Evolutionary conservation across 2,797 vertebrate species (phyloP), one percentile per base, ranked within the genome.

Genomic region (Nasua narica): DNA sequence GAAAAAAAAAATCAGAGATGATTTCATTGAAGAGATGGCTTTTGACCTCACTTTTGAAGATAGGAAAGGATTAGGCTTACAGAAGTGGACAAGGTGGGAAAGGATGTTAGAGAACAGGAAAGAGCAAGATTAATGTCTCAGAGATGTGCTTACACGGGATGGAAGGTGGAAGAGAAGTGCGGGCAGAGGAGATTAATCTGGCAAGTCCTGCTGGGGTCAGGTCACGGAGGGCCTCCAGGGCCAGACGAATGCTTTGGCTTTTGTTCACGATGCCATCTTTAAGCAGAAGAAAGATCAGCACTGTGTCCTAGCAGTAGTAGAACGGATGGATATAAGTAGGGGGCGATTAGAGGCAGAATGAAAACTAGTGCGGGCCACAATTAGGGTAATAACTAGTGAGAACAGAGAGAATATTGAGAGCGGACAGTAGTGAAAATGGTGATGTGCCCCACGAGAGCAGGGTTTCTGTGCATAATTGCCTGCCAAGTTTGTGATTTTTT

Each of bases 1-100:
- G n/a, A 60, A 79, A 90, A n/a, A n/a, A 91, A 77, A 84, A 23
- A 23, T 60, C 87, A 96, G 54, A 93, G 60, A 23, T 93, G 37
- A 69, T 60, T 77, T 77, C 25, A 82, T 67, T 29, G 65, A 92
- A 58, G 48, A 78, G 77, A 43, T 50, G 77, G 19, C 35, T 89
- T 95, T 95, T 94, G 74, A 92, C 12, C 27, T 76, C 52, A 54
- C 27, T 72, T 97, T 93, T 91, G 90, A 86, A 94, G 43, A 81
- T 56, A 89, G 40, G 76, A 90, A 95, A 88, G 54, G n/a, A 92
- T 83, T 87, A 96, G 69, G 69, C 7, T 70, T 43, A 19, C 11
- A 76, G 86, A 90, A 95, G 15, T 58, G 79, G 62, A 50, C 81
- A 93, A 89, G 32, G 21, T 91, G 8, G 72, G 48, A 78, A 70